Evolutionary conservation across 2,888 invertebrate species (phyloP), one percentile per base, ranked within the genome.

Genomic region (Tachina lurida): DNA sequence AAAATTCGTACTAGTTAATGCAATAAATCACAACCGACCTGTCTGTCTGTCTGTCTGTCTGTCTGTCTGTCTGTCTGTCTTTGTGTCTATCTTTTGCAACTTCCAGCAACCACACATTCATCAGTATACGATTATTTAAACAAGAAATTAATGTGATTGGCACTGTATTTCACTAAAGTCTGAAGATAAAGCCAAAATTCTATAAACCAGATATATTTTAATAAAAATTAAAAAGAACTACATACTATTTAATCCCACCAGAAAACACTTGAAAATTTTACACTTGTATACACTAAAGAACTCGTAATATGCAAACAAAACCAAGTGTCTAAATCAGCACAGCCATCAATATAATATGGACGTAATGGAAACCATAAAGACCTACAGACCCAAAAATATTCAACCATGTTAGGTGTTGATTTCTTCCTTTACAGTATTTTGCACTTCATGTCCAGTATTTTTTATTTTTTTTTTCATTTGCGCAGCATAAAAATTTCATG

Each of bases 91-190:
- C 5, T 19, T 47, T n/a, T 65, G 45, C 10, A 41, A 8, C 10
- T 39, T 45, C 8, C 56, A 67, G 5, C 19, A n/a, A 39, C 17
- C 39, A 67, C 15, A 19, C 10, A 63, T 63, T 63, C 15, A 19
- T 52, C 22, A 19, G 10, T 9, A 49, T 49, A 31, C 31, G 31
- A 31, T 31, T 31, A 43, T 63, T 45, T 67, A 12, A 10, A 22
- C 13, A 77, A 2, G 41, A 39, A 41, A 15, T 13, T 13, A 17
- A 73, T 22, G 5, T 56, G 47, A 79, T 71, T 79, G 62, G 45
- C 71, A 45, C 15, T 73, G 47, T 52, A n/a, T 49, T 52, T 79
- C 47, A 9, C 17, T 19, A 12, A 47, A 77, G 67, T 43, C n/a
- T 56, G 12, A 10, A 41, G n/a, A 47, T 45, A 45, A 56, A 39